phyloP scores from a whole-genome alignment of 2,797 vertebrate species.

The Columba guinea region DNA sequence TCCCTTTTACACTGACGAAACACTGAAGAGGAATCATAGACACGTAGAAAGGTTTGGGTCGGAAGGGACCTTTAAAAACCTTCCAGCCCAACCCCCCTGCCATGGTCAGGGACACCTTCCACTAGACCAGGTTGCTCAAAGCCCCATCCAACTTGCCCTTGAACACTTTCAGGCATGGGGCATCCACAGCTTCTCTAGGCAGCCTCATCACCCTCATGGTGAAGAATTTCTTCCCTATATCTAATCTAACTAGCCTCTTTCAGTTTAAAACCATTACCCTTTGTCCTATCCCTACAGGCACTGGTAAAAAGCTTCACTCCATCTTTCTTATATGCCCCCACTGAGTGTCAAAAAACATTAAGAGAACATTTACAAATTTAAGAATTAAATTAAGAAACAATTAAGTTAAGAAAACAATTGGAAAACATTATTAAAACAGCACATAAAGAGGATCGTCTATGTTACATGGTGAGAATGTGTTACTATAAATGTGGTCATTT shows the following conservation, averaged over 20 bases:
- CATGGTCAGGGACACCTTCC: background rate
- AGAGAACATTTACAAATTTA: background rate
- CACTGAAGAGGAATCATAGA: background rate
- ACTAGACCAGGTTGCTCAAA: background rate
- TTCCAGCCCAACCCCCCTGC: background rate
- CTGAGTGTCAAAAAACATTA: background rate
- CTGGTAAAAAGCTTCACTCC: background rate
- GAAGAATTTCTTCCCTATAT: background rate
- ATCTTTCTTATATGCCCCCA: background rate
- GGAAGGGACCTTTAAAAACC: background rate
- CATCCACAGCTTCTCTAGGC: background rate
- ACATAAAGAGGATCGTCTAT: background rate
- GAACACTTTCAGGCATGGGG: background rate
- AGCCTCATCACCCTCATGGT: background rate
- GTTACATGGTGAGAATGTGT: background rate
- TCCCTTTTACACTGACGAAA: background rate
- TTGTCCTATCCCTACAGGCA: background rate
- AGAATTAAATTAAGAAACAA: background rate
- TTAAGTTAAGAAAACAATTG: background rate
- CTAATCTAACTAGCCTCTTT: background rate
- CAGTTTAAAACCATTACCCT: background rate
- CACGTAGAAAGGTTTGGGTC: background rate
- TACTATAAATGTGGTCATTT: background rate
- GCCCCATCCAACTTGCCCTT: background rate
- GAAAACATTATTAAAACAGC: background rate